Percentiles rank a stretch among this genome's conserved stretches.
Conservation (phyloP, 2,888 invertebrate species). For the Nipponacmea schrenckii region DNA sequence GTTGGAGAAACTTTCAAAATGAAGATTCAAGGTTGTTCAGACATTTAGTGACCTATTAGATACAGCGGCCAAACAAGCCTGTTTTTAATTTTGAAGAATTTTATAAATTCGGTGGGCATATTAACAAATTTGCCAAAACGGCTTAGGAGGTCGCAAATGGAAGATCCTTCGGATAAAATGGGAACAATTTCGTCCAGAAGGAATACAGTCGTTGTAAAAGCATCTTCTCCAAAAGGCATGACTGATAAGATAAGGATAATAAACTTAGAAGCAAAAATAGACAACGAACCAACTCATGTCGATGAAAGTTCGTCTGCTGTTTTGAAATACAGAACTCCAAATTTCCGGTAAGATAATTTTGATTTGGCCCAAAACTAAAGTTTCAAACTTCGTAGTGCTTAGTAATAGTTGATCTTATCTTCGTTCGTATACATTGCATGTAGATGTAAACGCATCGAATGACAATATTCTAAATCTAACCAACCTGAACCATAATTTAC, state of each 20-base stretch:
- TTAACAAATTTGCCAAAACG: neutral
- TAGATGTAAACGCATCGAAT: too few species aligned
- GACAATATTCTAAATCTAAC: too few species aligned
- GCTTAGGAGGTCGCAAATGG: neutral
- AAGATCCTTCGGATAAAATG: neutral
- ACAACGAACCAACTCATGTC: slow-evolving; percentile 60
- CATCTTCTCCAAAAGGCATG: slow-evolving; percentile 37
- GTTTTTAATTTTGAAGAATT: too few species aligned
- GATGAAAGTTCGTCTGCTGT: slow-evolving; percentile 62
- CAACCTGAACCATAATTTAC: too few species aligned
- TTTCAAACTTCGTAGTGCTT: neutral
- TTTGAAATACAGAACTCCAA: slow-evolving; percentile 64
- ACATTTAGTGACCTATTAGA: too few species aligned
- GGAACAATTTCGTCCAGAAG: neutral
- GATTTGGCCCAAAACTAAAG: neutral
- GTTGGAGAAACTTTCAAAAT: neutral
- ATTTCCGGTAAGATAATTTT: slow-evolving; percentile 60
- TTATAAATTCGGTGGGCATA: too few species aligned
- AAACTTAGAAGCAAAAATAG: slow-evolving; percentile 58
- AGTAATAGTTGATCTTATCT: too few species aligned
- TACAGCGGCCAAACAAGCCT: too few species aligned
- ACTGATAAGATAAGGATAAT: slow-evolving; percentile 46
- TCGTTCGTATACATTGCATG: too few species aligned
- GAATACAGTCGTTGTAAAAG: neutral
- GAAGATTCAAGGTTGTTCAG: too few species aligned